Evolutionary conservation across 2,797 vertebrate species (phyloP).

Genomic region (Intellagama lesueurii): DNA sequence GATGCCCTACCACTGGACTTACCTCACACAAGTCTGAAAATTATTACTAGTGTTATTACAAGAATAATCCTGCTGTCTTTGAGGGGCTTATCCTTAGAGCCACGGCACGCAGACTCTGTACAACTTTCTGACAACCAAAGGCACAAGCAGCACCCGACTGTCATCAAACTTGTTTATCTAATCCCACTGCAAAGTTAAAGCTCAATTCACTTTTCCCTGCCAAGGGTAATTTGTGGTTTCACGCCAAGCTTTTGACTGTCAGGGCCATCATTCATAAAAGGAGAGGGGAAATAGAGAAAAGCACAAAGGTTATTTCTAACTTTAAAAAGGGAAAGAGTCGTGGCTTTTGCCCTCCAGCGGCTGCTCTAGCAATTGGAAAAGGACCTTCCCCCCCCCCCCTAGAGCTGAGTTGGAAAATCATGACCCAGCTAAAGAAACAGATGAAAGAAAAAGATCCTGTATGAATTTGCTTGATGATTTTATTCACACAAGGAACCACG

Average conservation of each 20-base stretch:
- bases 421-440: background rate
- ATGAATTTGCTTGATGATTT: background rate
- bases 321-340: slow-evolving; percentile 51
- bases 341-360: slow-evolving; percentile 28
- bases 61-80: background rate
- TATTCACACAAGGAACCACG: background rate
- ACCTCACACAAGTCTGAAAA: slow-evolving; percentile 59
- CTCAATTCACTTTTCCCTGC: slow-evolving; percentile 75
- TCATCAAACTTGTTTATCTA: slow-evolving; percentile 74
- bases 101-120: slow-evolving; percentile 54
- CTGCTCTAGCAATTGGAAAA: slow-evolving; percentile 21
- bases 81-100: background rate
- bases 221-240: slow-evolving; percentile 79
- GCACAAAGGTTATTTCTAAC: slow-evolving; percentile 15
- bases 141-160: slow-evolving; percentile 75
- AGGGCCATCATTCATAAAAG: slow-evolving; percentile 74
- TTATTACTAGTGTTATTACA: slow-evolving; percentile 33
- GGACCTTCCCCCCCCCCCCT: slow-evolving; percentile 47
- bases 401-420: slow-evolving; percentile 17
- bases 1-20: slow-evolving; percentile 6
- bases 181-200: slow-evolving; percentile 76
- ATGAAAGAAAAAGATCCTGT: background rate
- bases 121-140: slow-evolving; percentile 66
- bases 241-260: slow-evolving; percentile 72
- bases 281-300: slow-evolving; percentile 61